Base-by-base conservation (phyloP, 1,140 invertebrate species). In the Drosophila pandora region DNA sequence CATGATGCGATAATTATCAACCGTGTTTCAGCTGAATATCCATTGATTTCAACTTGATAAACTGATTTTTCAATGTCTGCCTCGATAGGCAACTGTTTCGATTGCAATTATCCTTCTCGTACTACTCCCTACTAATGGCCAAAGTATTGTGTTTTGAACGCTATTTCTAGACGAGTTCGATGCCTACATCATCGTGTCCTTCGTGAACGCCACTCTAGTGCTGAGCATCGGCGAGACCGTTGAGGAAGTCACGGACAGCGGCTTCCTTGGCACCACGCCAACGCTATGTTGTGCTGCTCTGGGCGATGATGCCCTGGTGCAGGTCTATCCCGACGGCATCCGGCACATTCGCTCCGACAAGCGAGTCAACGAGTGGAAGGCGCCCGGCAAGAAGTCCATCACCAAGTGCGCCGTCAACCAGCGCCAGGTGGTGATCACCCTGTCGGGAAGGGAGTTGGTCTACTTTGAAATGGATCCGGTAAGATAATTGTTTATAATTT, bases 401-500 rank as follows among this genome's bases (percentile, higher is more conserved):
- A 96, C 98, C 0, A 98, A 98, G 92, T 99, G 99, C 93, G 98
- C 99, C 1, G 97, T 99, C 0, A 99, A 99, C 93, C 97, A 99
- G 90, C 93, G 99, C 62, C 99, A 99, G 93, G 98, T 99, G 22
- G 98, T 99, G 0, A 99, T 99, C 74, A 98, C 99, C 1, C 92
- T 99, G 4, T 97, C 97, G 34, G 99, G 98, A 0, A 98, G 98
- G 49, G 99, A 99, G 93, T 93, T 99, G 21, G 98, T 99, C 13
- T 99, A 99, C 93, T 99, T 99, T 92, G 99, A 99, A 94, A 98
- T 99, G 98, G 98, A 99, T 92, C 96, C 97, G 71, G 97, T 98
- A 95, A 96, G 96, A 17, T 94, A 69, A 32, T 8, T 32, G 6
- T 28, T 5, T 28, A 7, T 32, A 32, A 8, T 8, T 8, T 32